These are phyloP conservation scores for Aphelenchoides avenae DNA, from an alignment of 1,140 invertebrate species.

Conservation along the genomic window DNA sequence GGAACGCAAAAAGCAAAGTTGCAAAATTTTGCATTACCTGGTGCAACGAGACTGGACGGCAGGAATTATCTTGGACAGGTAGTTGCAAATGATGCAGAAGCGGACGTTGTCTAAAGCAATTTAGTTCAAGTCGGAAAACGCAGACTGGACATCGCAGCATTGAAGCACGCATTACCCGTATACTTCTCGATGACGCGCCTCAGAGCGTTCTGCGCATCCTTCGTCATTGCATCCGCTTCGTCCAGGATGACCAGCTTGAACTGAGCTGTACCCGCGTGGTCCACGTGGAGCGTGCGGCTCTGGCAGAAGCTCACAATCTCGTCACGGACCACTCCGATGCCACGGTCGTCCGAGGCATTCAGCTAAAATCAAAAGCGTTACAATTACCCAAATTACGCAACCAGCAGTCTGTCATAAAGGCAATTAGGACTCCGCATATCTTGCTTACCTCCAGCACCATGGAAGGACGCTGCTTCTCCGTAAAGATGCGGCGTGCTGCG, in stretches of 20 bases:
- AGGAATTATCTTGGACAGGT: conserved; percentile 94
- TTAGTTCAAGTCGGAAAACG: no score
- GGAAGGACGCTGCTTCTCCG: conserved; percentile 76
- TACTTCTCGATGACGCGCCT: conserved; percentile 95
- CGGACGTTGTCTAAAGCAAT: conserved; percentile 93
- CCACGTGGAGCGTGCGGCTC: conserved; percentile 81
- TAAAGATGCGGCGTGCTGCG: conserved; percentile 86
- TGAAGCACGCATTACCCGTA: no score
- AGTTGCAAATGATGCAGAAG: conserved; percentile 98
- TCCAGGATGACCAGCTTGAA: conserved; percentile 96
- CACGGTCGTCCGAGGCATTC: conserved; percentile 98
- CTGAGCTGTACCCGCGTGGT: not conserved
- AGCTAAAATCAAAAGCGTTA: conserved; percentile 71
- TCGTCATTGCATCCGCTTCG: conserved; percentile 99
- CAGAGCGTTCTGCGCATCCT: conserved; percentile 97
- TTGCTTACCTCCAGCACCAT: conserved; percentile 69
- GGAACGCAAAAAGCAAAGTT: not conserved
- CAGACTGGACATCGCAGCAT: no score
- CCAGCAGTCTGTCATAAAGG: no score
- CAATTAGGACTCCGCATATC: conserved; percentile 1
- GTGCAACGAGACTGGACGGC: conserved; percentile 96
- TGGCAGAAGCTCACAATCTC: conserved; percentile 96
- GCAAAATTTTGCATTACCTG: conserved; percentile 60
- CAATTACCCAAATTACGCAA: no score
- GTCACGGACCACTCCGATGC: conserved; percentile 89